phyloP scores from a whole-genome alignment of 2,113 vertebrate genomes.

The Ammodytes marinus region DNA sequence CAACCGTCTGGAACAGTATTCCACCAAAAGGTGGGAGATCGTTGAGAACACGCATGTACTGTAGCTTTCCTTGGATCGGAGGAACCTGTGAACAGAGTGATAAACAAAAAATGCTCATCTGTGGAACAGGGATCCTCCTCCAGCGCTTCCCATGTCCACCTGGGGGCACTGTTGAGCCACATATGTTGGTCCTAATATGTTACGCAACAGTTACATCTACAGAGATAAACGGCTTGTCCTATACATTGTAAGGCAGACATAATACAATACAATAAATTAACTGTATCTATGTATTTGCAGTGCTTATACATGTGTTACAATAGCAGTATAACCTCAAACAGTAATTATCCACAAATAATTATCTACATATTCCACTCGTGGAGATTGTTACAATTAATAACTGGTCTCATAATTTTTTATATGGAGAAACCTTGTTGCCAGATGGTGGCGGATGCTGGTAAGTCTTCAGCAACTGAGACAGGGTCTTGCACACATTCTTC shows the following conservation, averaged over 20 bases:
- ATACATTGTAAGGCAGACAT: constrained; percentile 36
- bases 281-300: background rate
- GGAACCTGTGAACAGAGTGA: constrained; percentile 87
- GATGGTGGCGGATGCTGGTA: constrained; percentile 94
- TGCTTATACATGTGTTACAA: background rate
- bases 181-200: constrained; percentile 37
- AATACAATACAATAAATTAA: constrained; percentile 31
- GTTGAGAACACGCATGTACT: constrained; percentile 96
- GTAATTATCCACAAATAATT: background rate
- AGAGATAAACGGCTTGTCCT: constrained; percentile 22
- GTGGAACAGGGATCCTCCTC: background rate
- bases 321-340: background rate
- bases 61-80: constrained; percentile 95
- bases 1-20: constrained; percentile 96
- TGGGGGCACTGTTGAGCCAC: constrained; percentile 75
- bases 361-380: background rate
- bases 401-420: background rate
- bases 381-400: background rate
- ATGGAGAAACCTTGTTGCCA: constrained; percentile 89
- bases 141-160: constrained; percentile 40
- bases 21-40: constrained; percentile 97
- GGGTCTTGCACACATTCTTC: constrained; percentile 95
- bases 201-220: constrained; percentile 61
- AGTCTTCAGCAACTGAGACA: constrained; percentile 96
- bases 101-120: constrained; percentile 39